A percentile compares a stretch with the other conserved stretches of the same genome.
These are phyloP conservation scores for Meteorus colon DNA, from an alignment of 2,888 invertebrate genomes.

Conservation along the genomic window DNA sequence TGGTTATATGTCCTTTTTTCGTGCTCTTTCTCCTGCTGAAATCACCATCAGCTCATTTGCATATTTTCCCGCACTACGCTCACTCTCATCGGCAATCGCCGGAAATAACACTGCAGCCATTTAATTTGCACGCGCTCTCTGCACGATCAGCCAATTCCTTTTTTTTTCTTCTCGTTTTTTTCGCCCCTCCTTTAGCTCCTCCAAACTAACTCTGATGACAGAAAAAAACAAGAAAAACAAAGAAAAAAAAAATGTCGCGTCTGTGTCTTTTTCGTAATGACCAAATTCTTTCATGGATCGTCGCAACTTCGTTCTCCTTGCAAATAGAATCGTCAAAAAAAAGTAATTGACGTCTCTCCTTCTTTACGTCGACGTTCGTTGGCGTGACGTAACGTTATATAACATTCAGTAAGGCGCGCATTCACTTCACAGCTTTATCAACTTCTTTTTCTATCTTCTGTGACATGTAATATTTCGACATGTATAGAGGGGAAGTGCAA, in stretches of 20 bases:
- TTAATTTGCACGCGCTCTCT: conserved; percentile 41
- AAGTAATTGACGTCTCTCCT: conserved; percentile 27
- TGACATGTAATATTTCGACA: conserved; percentile 32
- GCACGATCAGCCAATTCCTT: conserved; percentile 38
- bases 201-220: too few relatives aligned
- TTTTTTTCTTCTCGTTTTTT: neutral
- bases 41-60: conserved; percentile 39
- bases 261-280: conserved; percentile 36
- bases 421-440: neutral
- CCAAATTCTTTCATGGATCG: conserved; percentile 12
- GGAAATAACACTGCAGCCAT: conserved; percentile 42
- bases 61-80: conserved; percentile 38
- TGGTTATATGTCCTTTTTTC: conserved; percentile 24
- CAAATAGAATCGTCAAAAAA: conserved; percentile 8
- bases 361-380: conserved; percentile 22
- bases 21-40: conserved; percentile 5
- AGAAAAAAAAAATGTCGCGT: conserved; percentile 28
- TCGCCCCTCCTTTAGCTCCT: neutral
- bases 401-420: neutral
- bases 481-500: conserved; percentile 10
- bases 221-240: neutral
- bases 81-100: conserved; percentile 41
- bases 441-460: neutral
- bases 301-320: conserved; percentile 13
- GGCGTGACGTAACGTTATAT: neutral